Evolutionary conservation across 2,113 vertebrate genomes (phyloP), one percentile per base, ranked within the genome.

Genomic region (Thalassoma bifasciatum): DNA sequence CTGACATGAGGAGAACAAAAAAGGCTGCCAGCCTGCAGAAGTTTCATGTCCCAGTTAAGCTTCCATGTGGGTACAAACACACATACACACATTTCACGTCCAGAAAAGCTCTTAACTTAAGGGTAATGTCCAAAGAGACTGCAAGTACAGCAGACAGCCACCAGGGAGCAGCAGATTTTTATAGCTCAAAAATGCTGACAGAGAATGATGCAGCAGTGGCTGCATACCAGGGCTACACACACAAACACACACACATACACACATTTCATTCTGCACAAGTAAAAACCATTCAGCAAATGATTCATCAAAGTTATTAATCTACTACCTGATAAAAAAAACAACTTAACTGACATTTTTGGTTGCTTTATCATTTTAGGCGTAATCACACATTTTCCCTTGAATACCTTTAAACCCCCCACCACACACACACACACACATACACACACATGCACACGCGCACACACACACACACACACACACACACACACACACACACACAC

Each of bases 181-280:
- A 5, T 22, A 38, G 50, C 3, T 9, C 21, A 14, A 17, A 54
- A 38, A 23, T 47, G 46, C 67, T 79, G 82, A 52, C 47, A 54
- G 60, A 71, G 23, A 64, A 78, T 82, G 85, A 86, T 85, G 79
- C 81, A 79, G 82, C 70, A 66, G 11, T 17, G 42, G 26, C 65
- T 22, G 61, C 46, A 59, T 57, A 19, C 42, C 21, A 42, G 47
- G 61, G 57, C 21, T 53, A 81, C 67, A 63, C 73, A 46, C 19
- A 46, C 44, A 5, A 14, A 46, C 44, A 62, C 44, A 42, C 19
- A 26, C 14, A 8, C 53, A 26, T 47, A 50, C n/a, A 34, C 3
- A 49, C 64, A 42, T 47, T 49, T 10, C 24, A 5, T 17, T 26
- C 40, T 34, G 30, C 44, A 46, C 16, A 8, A 56, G 36, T 50